Percentiles rank a stretch among this genome's conserved stretches.
Conservation (phyloP, 2,113 vertebrate genomes). For the Carollia perspicillata region DNA sequence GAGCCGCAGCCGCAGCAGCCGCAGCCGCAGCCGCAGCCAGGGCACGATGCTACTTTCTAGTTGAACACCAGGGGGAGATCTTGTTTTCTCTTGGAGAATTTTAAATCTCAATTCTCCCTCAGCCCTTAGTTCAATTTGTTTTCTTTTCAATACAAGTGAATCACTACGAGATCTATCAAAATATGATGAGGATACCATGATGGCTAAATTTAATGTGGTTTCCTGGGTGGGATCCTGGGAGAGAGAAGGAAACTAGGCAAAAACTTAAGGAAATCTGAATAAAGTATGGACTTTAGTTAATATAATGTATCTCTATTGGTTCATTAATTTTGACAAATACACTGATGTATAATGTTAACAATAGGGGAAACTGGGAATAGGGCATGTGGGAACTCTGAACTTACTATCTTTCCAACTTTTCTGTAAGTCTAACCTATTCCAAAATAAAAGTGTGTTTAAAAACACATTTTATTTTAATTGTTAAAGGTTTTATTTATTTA, state of each 20-base stretch:
- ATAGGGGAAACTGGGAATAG: neutral
- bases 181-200: neutral
- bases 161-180: neutral
- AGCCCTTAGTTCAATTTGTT: neutral
- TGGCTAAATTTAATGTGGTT: neutral
- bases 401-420: neutral
- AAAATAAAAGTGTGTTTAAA: neutral
- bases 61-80: constrained; percentile 53
- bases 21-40: no score
- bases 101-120: neutral
- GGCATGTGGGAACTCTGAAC: neutral
- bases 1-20: no score
- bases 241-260: neutral
- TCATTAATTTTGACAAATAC: neutral
- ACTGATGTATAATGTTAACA: neutral
- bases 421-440: neutral
- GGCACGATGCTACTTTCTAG: neutral
- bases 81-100: constrained; percentile 11
- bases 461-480: neutral
- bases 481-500: no score
- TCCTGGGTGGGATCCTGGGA: neutral
- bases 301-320: neutral
- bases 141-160: neutral
- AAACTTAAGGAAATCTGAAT: neutral
- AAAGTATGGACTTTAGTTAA: neutral